Evolutionary conservation across 2,113 vertebrate species (phyloP).

Genomic region (Prunella himalayana): DNA sequence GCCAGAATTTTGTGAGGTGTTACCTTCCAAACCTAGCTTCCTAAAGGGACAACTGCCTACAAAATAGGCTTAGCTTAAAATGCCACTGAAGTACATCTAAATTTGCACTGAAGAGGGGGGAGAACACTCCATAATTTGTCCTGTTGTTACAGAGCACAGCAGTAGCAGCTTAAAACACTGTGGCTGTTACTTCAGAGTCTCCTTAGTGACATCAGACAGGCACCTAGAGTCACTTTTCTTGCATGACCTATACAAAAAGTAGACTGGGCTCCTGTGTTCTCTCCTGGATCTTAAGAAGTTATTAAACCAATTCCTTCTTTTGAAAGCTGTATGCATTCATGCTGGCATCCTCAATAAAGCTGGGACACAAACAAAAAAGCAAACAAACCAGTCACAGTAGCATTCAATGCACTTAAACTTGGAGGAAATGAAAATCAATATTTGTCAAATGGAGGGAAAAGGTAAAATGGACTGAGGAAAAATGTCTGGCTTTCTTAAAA

Average conservation of each 20-base stretch:
- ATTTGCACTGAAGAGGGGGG: not conserved
- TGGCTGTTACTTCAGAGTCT: not conserved
- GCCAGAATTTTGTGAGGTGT: not conserved
- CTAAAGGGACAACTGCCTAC: not conserved
- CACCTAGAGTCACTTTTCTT: not conserved
- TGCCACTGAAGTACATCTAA: not conserved
- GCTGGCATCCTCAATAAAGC: conserved; percentile 59
- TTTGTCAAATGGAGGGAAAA: conserved; percentile 60
- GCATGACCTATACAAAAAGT: not conserved
- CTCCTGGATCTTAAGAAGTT: conserved; percentile 13
- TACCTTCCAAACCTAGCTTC: not conserved
- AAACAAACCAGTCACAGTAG: conserved; percentile 29
- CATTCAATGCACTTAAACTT: conserved; percentile 57
- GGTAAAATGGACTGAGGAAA: conserved; percentile 41
- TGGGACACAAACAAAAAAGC: conserved; percentile 27
- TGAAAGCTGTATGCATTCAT: conserved; percentile 24
- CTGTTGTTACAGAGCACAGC: not conserved
- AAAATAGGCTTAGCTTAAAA: not conserved
- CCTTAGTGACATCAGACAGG: not conserved
- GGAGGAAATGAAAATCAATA: conserved; percentile 62
- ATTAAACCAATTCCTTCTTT: conserved; percentile 41
- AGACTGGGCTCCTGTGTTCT: not conserved
- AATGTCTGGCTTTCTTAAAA: conserved; percentile 15
- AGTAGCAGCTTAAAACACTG: not conserved
- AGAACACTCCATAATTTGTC: not conserved